phyloP scores from a whole-genome alignment of 1,140 invertebrate species.

The Akabosia matsudoensis region DNA sequence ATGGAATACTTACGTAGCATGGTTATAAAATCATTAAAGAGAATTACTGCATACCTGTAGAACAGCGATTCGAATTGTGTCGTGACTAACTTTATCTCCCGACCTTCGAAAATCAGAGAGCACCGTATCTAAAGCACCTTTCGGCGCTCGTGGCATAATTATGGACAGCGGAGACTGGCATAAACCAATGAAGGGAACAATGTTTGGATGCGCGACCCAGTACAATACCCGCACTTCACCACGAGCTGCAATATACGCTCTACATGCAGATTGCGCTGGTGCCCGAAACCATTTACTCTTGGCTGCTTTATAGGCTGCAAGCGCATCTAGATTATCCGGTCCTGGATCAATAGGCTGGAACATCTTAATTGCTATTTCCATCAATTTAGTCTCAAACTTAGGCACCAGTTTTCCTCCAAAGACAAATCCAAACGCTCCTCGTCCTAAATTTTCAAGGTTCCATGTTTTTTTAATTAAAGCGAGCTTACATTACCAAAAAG shows the following conservation, averaged over 20 bases:
- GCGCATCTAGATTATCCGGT: conserved; percentile 48
- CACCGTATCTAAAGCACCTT: conserved; percentile 79
- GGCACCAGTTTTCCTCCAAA: conserved; percentile 71
- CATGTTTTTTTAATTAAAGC: not conserved
- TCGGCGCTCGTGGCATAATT: conserved; percentile 84
- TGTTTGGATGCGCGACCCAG: conserved; percentile 80
- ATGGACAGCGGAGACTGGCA: conserved; percentile 84
- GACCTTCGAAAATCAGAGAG: conserved; percentile 77
- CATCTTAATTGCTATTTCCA: conserved; percentile 91
- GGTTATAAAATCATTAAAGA: conserved; percentile 4
- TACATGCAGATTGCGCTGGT: conserved; percentile 65
- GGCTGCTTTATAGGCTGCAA: conserved; percentile 67
- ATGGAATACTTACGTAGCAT: conserved; percentile 22
- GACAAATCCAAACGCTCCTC: conserved; percentile 96
- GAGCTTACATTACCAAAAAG: not conserved
- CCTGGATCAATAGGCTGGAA: conserved; percentile 88
- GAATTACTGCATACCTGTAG: conserved; percentile 62
- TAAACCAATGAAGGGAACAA: conserved; percentile 86
- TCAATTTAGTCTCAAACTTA: conserved; percentile 59
- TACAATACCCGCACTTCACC: conserved; percentile 89
- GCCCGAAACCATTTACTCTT: conserved; percentile 43
- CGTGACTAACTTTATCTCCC: conserved; percentile 73
- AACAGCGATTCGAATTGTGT: conserved; percentile 78
- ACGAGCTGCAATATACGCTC: conserved; percentile 89
- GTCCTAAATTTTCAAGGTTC: conserved; percentile 66